Evolutionary conservation across 2,797 vertebrate genomes (phyloP).

Genomic region (Podarcis lilfordi): DNA sequence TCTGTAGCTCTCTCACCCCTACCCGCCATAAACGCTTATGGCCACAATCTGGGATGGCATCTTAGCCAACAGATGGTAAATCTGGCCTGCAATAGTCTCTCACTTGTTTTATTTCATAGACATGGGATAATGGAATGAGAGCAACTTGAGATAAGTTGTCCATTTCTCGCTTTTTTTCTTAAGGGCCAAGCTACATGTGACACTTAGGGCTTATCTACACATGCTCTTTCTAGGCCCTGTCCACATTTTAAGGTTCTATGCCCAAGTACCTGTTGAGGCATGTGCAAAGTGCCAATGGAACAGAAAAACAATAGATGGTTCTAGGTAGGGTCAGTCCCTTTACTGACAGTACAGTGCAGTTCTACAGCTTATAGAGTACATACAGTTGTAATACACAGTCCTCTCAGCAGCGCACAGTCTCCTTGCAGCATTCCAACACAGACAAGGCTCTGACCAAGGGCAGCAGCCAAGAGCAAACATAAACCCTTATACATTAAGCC

Average conservation of each 20-base stretch:
- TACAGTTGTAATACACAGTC: too few species aligned
- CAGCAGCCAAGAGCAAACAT: too few species aligned
- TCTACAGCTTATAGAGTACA: too few species aligned
- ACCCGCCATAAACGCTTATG: neutral
- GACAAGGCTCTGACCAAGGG: too few species aligned
- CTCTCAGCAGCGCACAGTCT: too few species aligned
- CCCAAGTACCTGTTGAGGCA: neutral
- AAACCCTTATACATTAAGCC: too few species aligned
- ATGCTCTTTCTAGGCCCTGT: neutral
- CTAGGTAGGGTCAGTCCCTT: too few species aligned
- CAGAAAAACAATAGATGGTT: neutral
- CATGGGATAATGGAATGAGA: neutral
- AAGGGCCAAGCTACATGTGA: neutral
- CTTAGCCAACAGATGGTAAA: neutral
- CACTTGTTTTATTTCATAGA: neutral
- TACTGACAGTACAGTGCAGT: too few species aligned
- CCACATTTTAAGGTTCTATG: neutral
- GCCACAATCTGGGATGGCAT: neutral
- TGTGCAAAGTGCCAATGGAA: neutral
- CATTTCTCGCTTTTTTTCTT: neutral
- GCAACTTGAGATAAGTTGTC: neutral
- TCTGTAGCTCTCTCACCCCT: too few species aligned
- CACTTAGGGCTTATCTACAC: neutral
- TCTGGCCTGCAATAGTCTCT: neutral
- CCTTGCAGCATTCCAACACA: too few species aligned